Percentiles rank a stretch among this genome's conserved stretches.
These are phyloP conservation scores for Protonibea diacanthus DNA, from an alignment of 2,797 vertebrate species.

Conservation along the genomic window DNA sequence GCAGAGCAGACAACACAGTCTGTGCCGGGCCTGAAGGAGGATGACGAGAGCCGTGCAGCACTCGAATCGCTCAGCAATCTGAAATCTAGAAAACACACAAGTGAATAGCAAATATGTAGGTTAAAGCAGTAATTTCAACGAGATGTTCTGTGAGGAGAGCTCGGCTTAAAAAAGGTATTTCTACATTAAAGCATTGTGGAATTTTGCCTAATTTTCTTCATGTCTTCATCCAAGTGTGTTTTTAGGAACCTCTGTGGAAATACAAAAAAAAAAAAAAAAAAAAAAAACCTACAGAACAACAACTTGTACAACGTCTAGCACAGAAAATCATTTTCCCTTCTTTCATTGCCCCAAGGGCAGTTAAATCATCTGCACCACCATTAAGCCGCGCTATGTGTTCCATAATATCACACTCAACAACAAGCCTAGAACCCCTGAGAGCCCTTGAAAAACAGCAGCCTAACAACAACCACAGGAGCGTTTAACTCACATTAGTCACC, in stretches of 20 bases:
- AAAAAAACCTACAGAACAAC: constrained; percentile 61
- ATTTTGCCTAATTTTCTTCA: not conserved
- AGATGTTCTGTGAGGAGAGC: constrained; percentile 21
- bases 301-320: constrained; percentile 56
- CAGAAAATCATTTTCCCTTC: constrained; percentile 69
- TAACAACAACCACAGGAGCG: constrained; percentile 79
- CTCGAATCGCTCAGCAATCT: constrained; percentile 45
- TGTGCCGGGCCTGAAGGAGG: constrained; percentile 65
- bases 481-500: constrained; percentile 76
- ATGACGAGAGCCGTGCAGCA: constrained; percentile 40
- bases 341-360: constrained; percentile 73
- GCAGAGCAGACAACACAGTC: constrained; percentile 73
- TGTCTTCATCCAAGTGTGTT: not conserved
- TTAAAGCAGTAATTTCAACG: constrained; percentile 46
- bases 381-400: constrained; percentile 81
- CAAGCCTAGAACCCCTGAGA: constrained; percentile 78
- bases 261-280: constrained; percentile 15
- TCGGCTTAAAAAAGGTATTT: constrained; percentile 27
- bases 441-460: constrained; percentile 78
- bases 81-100: constrained; percentile 33
- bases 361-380: constrained; percentile 80
- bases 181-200: constrained; percentile 4
- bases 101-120: constrained; percentile 44
- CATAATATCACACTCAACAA: constrained; percentile 82
- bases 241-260: constrained; percentile 19